Evolutionary conservation across 2,888 invertebrate genomes (phyloP).

Genomic region (Meganola albula): DNA sequence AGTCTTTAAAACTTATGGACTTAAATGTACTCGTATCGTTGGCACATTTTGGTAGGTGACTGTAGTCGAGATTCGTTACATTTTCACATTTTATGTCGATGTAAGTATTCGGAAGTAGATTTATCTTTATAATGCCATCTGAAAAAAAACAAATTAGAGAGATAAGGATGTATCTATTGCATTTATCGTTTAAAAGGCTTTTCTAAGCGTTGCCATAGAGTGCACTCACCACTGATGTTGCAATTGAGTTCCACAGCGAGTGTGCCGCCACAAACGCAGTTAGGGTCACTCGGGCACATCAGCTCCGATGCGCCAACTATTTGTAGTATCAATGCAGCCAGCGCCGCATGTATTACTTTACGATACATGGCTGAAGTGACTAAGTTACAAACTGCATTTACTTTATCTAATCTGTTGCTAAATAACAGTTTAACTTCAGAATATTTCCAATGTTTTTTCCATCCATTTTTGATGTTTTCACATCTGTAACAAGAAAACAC

Average conservation of each 20-base stretch:
- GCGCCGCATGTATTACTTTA: slow-evolving; percentile 49
- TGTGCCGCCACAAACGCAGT: slow-evolving; percentile 71
- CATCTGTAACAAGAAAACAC: too few relatives aligned
- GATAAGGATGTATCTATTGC: slow-evolving; percentile 7
- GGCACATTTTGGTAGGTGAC: slow-evolving; percentile 67
- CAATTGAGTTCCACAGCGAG: slow-evolving; percentile 68
- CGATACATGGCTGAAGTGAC: slow-evolving; percentile 43
- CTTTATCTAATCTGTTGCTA: slow-evolving; percentile 25
- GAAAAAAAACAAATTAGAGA: slow-evolving; percentile 37
- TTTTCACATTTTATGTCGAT: slow-evolving; percentile 67
- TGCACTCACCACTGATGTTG: slow-evolving; percentile 69
- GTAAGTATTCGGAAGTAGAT: slow-evolving; percentile 61
- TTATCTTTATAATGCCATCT: slow-evolving; percentile 62
- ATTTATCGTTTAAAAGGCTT: slow-evolving; percentile 27
- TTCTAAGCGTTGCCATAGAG: slow-evolving; percentile 32
- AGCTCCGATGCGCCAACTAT: slow-evolving; percentile 57
- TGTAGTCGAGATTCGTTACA: slow-evolving; percentile 55
- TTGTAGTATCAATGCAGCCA: slow-evolving; percentile 53
- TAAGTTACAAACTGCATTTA: slow-evolving; percentile 30
- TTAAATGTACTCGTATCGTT: slow-evolving; percentile 58
- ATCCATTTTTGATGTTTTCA: too few relatives aligned
- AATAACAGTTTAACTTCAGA: too few relatives aligned
- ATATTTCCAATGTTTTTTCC: too few relatives aligned
- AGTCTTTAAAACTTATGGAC: slow-evolving; percentile 71
- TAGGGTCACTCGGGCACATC: slow-evolving; percentile 66